Base-by-base conservation (phyloP, 2,797 vertebrate genomes). In the Kryptopterus vitreolus region DNA sequence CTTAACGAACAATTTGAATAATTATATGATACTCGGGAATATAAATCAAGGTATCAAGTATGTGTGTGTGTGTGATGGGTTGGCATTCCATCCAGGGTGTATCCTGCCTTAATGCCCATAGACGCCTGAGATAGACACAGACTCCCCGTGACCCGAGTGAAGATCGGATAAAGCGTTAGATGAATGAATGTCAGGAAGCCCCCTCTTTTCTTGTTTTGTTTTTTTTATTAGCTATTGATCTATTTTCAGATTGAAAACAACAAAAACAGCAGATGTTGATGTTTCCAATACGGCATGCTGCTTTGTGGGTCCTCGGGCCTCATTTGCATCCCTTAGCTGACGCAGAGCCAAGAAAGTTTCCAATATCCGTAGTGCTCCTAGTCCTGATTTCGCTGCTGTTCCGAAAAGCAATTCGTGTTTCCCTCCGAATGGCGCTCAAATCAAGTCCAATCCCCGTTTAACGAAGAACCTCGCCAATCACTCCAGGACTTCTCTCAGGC, bases 381-480 rank as follows among this genome's bases (percentile, higher is more conserved):
- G 26, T 65, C 43, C 13, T 33, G 24, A 63, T 52, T 52, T 15
- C 15, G 58, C 16, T 24, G 15, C 15, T 1, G 24, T 26, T 4
- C 24, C 43, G 29, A 22, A 76, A 76, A 46, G 24, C 38, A 26
- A 46, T 48, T 38, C 50, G 35, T 53, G 1, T 15, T 48, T 62
- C 55, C 62, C 3, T 29, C 16, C 24, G 33, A 35, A 72, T 8
- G 16, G 22, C 16, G 10, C 20, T 33, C 48, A 31, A 33, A 33
- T 53, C 31, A 53, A 53, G 50, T 33, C 33, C 31, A 33, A 52
- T 57, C 57, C 18, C 22, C 9, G 38, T 58, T 13, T 72, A 80
- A 72, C 59, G 52, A 76, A 80, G 57, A 33, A 53, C 18, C 76
- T 68, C 78, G 77, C 81, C 72, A 69, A 82, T 85, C 80, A 81